These are phyloP conservation scores for Cataglyphis cursor DNA, from an alignment of 2,888 invertebrate genomes.

Conservation along the genomic window DNA sequence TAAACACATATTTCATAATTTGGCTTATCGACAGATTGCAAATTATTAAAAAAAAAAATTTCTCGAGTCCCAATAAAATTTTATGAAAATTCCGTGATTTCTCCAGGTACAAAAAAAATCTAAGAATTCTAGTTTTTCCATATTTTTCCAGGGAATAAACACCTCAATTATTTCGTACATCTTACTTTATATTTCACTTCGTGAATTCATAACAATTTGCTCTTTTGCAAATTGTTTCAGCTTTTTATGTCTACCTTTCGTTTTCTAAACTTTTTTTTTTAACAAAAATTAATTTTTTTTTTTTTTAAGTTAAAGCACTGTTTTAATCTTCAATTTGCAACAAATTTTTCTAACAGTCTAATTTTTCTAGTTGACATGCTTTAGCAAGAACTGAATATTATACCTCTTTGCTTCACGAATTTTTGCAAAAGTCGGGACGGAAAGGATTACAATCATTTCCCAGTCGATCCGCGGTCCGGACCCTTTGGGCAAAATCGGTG, in stretches of 20 bases:
- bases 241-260: not conserved
- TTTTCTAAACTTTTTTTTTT: conserved; percentile 5
- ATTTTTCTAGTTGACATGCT: not conserved
- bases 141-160: too few relatives aligned
- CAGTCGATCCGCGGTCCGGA: not conserved
- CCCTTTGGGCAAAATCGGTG: conserved; percentile 50
- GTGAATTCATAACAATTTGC: not conserved
- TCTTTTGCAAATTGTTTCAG: not conserved
- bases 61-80: too few relatives aligned
- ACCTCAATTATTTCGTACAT: not conserved
- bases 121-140: too few relatives aligned
- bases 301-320: conserved; percentile 46
- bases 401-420: not conserved
- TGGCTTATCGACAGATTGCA: too few relatives aligned
- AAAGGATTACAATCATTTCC: conserved; percentile 14
- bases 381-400: not conserved
- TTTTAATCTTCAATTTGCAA: conserved; percentile 37
- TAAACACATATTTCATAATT: too few relatives aligned
- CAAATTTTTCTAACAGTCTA: not conserved
- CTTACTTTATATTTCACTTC: not conserved
- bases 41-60: too few relatives aligned
- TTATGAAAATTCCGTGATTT: too few relatives aligned
- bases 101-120: too few relatives aligned
- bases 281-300: not conserved
- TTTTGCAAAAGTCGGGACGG: not conserved